A percentile compares a stretch with the other conserved stretches of the same genome.
Evolutionary conservation across 2,888 invertebrate genomes (phyloP).

Genomic region (Quadroppia sp.): DNA sequence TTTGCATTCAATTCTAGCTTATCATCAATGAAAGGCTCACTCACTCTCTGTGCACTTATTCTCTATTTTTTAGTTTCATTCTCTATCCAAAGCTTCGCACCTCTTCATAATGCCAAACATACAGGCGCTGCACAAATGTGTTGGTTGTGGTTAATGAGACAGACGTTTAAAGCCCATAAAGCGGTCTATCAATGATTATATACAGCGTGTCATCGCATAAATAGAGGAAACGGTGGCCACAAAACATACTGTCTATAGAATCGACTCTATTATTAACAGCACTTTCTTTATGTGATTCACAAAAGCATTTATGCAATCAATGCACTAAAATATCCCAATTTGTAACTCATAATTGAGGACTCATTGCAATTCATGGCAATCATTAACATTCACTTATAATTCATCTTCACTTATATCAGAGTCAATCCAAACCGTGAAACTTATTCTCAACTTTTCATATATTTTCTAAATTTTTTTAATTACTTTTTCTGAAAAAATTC

Average conservation of each 20-base stretch:
- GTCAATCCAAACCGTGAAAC: not conserved
- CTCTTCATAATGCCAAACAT: constrained; percentile 24
- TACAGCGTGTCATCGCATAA: constrained; percentile 32
- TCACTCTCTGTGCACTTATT: constrained; percentile 17
- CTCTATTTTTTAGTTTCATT: constrained; percentile 4
- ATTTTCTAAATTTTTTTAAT: not conserved
- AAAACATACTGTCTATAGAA: constrained; percentile 7
- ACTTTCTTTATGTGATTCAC: not conserved
- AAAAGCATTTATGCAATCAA: constrained; percentile 11
- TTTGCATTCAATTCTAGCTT: constrained; percentile 9
- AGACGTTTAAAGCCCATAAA: constrained; percentile 37
- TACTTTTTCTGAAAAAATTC: not conserved
- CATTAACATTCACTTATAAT: not conserved
- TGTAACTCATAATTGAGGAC: not conserved
- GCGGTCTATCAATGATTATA: constrained; percentile 33
- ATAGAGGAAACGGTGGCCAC: constrained; percentile 26
- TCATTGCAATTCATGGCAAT: not conserved
- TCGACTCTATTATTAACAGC: constrained; percentile 9
- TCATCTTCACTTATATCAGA: not conserved
- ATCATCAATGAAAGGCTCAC: constrained; percentile 15
- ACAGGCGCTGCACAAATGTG: constrained; percentile 24
- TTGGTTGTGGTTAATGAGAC: constrained; percentile 35
- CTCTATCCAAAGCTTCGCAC: constrained; percentile 20
- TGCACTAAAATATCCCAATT: constrained; percentile 5
- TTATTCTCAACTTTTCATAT: not conserved